Evolutionary conservation across 2,113 vertebrate genomes (phyloP), one percentile per base, ranked within the genome.

Genomic region (Lepus timidus): DNA sequence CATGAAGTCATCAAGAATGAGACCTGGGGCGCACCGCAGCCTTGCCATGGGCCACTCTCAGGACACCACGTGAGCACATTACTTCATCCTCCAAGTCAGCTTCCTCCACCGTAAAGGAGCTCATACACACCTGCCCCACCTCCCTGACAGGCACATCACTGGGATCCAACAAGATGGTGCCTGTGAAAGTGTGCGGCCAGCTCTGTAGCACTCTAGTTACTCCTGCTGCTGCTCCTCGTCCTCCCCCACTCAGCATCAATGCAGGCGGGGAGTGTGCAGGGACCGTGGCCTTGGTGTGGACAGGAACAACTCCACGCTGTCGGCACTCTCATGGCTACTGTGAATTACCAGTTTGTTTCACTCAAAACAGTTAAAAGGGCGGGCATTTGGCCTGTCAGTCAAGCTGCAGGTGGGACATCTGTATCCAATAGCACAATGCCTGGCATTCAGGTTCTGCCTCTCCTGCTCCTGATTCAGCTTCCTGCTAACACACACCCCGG

Each of bases 21-120:
- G 31, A 68, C 80, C 31, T 51, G 8, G 39, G 11, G 16, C 10
- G 58, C 51, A 94, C 11, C 52, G 39, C 52, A 23, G 27, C 84
- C 81, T 65, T 76, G 33, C 81, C 88, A 33, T 9, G 9, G 20
- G 75, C 91, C 44, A 13, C 23, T 7, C 93, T n/a, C 25, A 16
- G 27, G 62, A 75, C 67, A 55, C 27, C 2, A 19, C 65, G n/a
- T n/a, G n/a, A 95, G 78, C 49, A 86, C 64, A 81, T 62, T 62
- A 58, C 86, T 93, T 22, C 49, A 82, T 39, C 91, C 51, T 73
- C 61, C 36, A 70, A n/a, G 49, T 82, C 75, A 86, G 29, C 36
- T 71, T 90, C n/a, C 65, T 85, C 55, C 58, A 52, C 88, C 67
- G 11, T 81, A 71, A 91, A 27, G 0, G 1, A 85, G 68, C 61